Evolutionary conservation across 2,888 invertebrate species (phyloP).

Genomic region (Sarcophaga subvicina): DNA sequence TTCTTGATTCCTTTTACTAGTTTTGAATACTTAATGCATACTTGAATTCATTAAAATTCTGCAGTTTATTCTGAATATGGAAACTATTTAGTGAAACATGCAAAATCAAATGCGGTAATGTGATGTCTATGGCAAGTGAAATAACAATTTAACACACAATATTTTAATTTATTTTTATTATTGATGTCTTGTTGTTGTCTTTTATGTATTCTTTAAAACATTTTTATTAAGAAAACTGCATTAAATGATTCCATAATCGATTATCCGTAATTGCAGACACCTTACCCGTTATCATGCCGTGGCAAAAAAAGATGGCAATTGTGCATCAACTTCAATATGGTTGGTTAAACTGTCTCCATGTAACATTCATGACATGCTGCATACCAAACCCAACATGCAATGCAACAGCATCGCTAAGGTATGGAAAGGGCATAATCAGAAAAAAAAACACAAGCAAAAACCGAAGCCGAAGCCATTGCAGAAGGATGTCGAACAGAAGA

Average conservation of each 20-base stretch:
- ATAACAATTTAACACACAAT: no score
- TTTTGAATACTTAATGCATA: no score
- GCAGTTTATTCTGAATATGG: no score
- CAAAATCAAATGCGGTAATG: no score
- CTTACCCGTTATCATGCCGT: background rate
- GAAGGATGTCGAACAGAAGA: conserved; percentile 51
- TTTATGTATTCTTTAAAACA: no score
- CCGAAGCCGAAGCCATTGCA: conserved; percentile 10
- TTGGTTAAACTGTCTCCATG: conserved; percentile 56
- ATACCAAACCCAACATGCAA: conserved; percentile 11
- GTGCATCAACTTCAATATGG: conserved; percentile 52
- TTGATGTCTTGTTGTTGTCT: no score
- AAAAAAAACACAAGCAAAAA: background rate
- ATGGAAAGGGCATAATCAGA: background rate
- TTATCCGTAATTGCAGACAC: conserved; percentile 19
- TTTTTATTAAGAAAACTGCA: background rate
- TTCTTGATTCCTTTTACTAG: no score
- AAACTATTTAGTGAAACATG: no score
- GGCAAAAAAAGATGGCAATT: conserved; percentile 41
- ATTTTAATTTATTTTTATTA: no score
- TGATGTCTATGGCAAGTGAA: no score
- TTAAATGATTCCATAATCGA: conserved; percentile 5
- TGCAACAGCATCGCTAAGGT: background rate
- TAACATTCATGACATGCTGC: conserved; percentile 48
- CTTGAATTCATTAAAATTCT: no score